Conservation (phyloP, 2,797 vertebrate genomes). For the Apogon hyalosoma region DNA sequence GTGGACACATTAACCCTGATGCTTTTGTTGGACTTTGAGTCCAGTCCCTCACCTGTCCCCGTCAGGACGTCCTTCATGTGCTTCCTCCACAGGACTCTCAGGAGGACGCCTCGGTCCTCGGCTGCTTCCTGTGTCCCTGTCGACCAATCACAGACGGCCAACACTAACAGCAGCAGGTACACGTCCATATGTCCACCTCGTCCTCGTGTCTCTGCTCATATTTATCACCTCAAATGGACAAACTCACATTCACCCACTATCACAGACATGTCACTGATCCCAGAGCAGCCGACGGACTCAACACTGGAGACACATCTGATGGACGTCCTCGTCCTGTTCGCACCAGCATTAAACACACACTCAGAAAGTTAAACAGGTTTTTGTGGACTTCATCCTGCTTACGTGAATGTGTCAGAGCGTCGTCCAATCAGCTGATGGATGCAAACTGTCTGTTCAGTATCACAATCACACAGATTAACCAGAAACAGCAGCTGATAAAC, state of each 20-base stretch:
- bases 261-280: too few relatives aligned
- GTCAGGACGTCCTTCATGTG: slow-evolving; percentile 65
- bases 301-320: too few relatives aligned
- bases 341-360: too few relatives aligned
- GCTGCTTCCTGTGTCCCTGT: background rate
- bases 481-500: slow-evolving; percentile 41
- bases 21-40: background rate
- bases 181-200: slow-evolving; percentile 8
- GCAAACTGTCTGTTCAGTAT: slow-evolving; percentile 62
- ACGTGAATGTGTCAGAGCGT: slow-evolving; percentile 23
- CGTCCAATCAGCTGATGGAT: slow-evolving; percentile 45
- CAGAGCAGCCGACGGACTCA: too few relatives aligned
- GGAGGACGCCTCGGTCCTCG: slow-evolving; percentile 31
- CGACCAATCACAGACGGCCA: slow-evolving; percentile 25
- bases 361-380: background rate
- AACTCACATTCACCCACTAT: too few relatives aligned
- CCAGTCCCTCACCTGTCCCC: background rate
- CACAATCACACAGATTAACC: background rate
- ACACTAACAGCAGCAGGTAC: slow-evolving; percentile 38
- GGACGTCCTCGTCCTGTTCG: too few relatives aligned
- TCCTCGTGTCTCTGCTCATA: too few relatives aligned
- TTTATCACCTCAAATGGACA: too few relatives aligned
- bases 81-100: slow-evolving; percentile 70
- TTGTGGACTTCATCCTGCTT: background rate
- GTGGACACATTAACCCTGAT: too few relatives aligned